Conservation (phyloP, 2,888 invertebrate species). For the Allolobophora icterica region DNA sequence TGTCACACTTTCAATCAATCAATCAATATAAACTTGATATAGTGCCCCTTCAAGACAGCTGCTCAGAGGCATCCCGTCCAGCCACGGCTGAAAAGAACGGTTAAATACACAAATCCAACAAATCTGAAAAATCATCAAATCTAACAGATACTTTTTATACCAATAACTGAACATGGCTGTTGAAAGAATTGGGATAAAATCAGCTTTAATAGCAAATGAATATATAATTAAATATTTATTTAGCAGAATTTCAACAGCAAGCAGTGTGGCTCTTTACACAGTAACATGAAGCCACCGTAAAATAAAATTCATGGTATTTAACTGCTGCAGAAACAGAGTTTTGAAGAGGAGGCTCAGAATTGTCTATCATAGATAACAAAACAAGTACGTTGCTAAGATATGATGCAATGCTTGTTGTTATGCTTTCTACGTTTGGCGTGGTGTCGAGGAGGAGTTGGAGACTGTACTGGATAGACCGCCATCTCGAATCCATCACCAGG, state of each 20-base stretch:
- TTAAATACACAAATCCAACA: neutral
- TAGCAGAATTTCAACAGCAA: neutral
- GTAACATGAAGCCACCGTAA: too few relatives aligned
- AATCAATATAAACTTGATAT: too few relatives aligned
- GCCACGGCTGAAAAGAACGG: too few relatives aligned
- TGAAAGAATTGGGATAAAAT: neutral
- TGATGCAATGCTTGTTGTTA: constrained; percentile 37
- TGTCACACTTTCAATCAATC: too few relatives aligned
- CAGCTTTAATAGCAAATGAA: neutral
- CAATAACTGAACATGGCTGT: neutral
- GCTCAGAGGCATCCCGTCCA: too few relatives aligned
- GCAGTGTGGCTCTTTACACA: too few relatives aligned
- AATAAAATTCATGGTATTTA: too few relatives aligned
- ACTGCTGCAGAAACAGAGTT: neutral
- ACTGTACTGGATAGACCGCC: constrained; percentile 70
- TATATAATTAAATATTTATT: constrained; percentile 8
- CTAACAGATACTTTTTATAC: neutral
- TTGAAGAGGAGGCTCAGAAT: neutral
- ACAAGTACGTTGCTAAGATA: constrained; percentile 41
- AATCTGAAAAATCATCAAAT: neutral
- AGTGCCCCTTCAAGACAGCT: too few relatives aligned
- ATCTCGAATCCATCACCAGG: constrained; percentile 86
- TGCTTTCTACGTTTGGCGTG: constrained; percentile 19
- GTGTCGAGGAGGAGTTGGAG: constrained; percentile 18
- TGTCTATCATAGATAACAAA: neutral